These are phyloP conservation scores for Napeogenes inachia DNA, from an alignment of 2,888 invertebrate genomes.

Conservation along the genomic window DNA sequence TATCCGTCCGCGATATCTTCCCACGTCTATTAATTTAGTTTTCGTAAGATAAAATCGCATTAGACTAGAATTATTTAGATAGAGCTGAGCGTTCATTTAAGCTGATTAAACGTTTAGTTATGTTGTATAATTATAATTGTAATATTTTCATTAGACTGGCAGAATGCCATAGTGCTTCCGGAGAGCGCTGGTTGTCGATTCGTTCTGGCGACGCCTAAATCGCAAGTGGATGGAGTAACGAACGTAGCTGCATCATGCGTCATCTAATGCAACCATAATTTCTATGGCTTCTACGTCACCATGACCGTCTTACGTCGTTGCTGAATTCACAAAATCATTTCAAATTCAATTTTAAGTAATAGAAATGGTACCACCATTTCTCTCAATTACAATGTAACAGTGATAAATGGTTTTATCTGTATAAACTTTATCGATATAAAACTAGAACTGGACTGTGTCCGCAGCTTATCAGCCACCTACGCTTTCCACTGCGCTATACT, in stretches of 20 bases:
- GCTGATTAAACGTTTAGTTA: slow-evolving; percentile 24
- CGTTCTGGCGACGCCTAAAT: slow-evolving; percentile 63
- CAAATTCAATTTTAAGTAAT: background rate
- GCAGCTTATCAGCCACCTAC: slow-evolving; percentile 58
- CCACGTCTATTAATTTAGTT: slow-evolving; percentile 52
- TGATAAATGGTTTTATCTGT: slow-evolving; percentile 24
- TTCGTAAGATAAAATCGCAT: slow-evolving; percentile 29
- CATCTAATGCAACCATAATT: slow-evolving; percentile 44
- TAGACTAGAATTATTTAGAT: slow-evolving; percentile 28
- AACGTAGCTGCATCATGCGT: slow-evolving; percentile 58
- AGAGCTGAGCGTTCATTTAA: slow-evolving; percentile 23
- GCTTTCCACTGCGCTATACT: slow-evolving; percentile 46
- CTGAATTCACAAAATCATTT: background rate
- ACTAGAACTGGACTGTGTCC: slow-evolving; percentile 50
- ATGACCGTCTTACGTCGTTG: slow-evolving; percentile 31
- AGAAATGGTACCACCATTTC: slow-evolving; percentile 16
- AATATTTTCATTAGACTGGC: slow-evolving; percentile 56
- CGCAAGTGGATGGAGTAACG: slow-evolving; percentile 52
- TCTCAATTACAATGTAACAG: slow-evolving; percentile 25
- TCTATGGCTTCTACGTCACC: slow-evolving; percentile 37
- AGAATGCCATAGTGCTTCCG: slow-evolving; percentile 67
- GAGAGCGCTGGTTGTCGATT: slow-evolving; percentile 57
- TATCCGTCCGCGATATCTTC: slow-evolving; percentile 40
- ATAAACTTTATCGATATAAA: slow-evolving; percentile 46
- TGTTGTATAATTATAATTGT: slow-evolving; percentile 2